Evolutionary conservation across 2,888 invertebrate genomes (phyloP), one percentile per base, ranked within the genome.

Genomic region (Cinara cedri): DNA sequence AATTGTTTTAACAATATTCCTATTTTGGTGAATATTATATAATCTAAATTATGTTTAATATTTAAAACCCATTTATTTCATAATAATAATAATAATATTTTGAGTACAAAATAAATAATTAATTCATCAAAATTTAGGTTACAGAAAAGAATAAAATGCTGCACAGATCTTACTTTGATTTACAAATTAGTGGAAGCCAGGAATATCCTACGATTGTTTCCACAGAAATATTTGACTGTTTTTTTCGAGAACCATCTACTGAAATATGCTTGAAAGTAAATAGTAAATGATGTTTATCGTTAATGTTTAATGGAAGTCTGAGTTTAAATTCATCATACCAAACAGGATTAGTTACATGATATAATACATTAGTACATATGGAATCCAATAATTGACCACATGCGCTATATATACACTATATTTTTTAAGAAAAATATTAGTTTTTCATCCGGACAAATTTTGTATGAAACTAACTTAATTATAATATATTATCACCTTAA

Each of bases 241-340:
- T 93, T 84, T 89, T 89, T 86, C 93, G 92, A 72, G 92, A 90
- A 82, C 93, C 89, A 87, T 96, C 94, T 85, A 98, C 97, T 81
- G 96, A 96, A 82, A 99, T 93, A 86, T 98, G 98, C 85, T 94
- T 93, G 87, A 98, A 98, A 4, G 95, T 94, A 87, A 98, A 98
- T 74, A 98, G 88, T 80, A 99, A 87, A 85, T 98, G 98, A 86
- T 98, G 98, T 72, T 92, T 91, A 0, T 91, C 87, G 60, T 93
- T 92, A 72, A 98, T 87, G 82, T 94, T 92, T 21, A 94, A 89
- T 0, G 98, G 98, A 51, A 98, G 88, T 34, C 92, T 90, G 81
- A 98, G 89, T 88, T 98, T 98, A 65, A 97, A 91, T 87, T 97
- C 97, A 86, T 97, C 96, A 85, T 94, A 92, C 93, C 96, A 97